Evolutionary conservation across 2,113 vertebrate genomes (phyloP), one percentile per base, ranked within the genome.

Genomic region (Pandion haliaetus): DNA sequence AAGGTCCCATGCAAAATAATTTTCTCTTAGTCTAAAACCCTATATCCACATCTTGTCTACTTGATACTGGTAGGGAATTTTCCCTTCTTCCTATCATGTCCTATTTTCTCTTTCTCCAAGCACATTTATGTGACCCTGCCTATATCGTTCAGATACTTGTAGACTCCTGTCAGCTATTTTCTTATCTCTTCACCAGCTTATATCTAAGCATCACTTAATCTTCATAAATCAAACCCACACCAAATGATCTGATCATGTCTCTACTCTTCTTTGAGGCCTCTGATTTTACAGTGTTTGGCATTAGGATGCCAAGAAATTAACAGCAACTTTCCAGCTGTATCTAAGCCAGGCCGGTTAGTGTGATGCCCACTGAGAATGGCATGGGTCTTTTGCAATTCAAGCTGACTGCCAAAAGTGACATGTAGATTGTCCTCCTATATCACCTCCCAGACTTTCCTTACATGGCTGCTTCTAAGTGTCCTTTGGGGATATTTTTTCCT

Each of bases 141-240:
- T 90, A 45, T 42, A 67, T 90, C 86, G 14, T 77, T 90, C 89
- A 83, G 59, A 47, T 85, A 49, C 82, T 36, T 90, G 89, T 81
- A 93, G 78, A 36, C 54, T 96, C 86, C 72, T 71, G 78, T 49
- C 78, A 89, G 49, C 40, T 84, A 50, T 91, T 96, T 93, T 95
- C 86, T 84, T 90, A 85, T 84, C 81, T 87, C 54, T 70, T 89
- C 3, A 0, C 49, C 26, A 59, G 63, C 20, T 66, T 80, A 66
- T 55, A 77, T 67, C 49, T 89, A 85, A 97, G 36, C 61, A 67
- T 20, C 11, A 61, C n/a, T 73, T 83, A 72, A 89, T 78, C 65
- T 92, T 90, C 66, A 73, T 87, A 62, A 93, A 89, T 93, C 84
- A 94, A 87, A 79, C 70, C 73, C 78, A 79, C 78, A 85, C 70